Conservation (phyloP, 2,888 invertebrate species). For the Hyposoter dolosus region DNA sequence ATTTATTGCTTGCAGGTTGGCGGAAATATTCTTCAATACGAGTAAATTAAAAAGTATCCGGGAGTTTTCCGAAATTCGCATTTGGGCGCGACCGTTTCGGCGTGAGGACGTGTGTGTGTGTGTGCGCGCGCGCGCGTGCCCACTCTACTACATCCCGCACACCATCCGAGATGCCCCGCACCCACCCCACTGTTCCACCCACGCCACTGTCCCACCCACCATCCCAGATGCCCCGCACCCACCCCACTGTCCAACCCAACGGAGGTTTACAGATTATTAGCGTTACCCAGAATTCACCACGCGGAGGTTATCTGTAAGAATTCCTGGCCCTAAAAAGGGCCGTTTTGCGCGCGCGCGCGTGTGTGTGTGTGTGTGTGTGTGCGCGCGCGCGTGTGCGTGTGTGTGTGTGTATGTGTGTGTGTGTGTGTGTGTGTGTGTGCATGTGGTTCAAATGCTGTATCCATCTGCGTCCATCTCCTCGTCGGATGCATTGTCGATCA, state of each 20-base stretch:
- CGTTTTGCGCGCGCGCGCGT: not conserved
- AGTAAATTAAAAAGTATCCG: not conserved
- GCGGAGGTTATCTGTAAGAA: not conserved
- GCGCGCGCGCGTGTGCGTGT: not conserved
- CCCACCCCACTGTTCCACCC: too few relatives aligned
- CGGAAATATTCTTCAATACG: not conserved
- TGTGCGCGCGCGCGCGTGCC: not conserved
- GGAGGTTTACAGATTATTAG: not conserved
- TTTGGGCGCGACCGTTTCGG: not conserved
- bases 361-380: constrained; percentile 11
- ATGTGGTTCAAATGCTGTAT: not conserved
- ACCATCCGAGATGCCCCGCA: too few relatives aligned
- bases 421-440: not conserved
- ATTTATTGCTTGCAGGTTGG: not conserved
- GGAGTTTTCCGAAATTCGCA: not conserved
- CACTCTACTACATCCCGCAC: too few relatives aligned
- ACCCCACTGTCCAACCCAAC: too few relatives aligned
- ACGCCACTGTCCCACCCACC: too few relatives aligned
- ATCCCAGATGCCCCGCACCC: too few relatives aligned
- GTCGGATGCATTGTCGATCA: constrained; percentile 12
- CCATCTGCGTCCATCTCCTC: not conserved
- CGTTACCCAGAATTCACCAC: not conserved
- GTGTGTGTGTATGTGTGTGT: not conserved
- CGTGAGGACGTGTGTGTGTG: not conserved
- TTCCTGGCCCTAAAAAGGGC: too few relatives aligned